Base-by-base conservation (phyloP, 2,888 invertebrate species). In the Ptychoptera contaminata region DNA sequence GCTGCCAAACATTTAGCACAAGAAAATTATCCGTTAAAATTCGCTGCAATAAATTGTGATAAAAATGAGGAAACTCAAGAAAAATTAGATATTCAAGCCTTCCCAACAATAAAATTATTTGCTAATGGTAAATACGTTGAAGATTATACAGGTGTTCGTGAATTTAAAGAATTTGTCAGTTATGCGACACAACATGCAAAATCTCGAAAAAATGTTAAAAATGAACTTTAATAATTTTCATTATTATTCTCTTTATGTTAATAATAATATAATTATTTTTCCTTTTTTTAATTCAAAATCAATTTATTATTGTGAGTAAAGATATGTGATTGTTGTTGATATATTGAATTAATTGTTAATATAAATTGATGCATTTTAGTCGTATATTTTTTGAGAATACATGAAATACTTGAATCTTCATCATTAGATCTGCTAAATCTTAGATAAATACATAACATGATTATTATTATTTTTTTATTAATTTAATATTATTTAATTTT, bases 21-120 rank as follows among this genome's bases (percentile, higher is more conserved):
- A 55, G 42, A 58, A 53, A 47, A 47, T 14, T 32, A 43, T 0
- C 52, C 56, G 0, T 59, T 68, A 1, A 61, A 62, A 37, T 57
- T 74, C 2, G 72, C 76, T 7, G 76, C 79, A 16, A 66, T 83
- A 0, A 83, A 85, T 58, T 80, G 79, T 32, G 73, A 78, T 0
- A 67, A 70, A 37, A 78, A 81, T 52, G 63, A 69, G 0, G 67
- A 69, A 45, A 63, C 76, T 1, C 72, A 76, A 0, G 71, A 74
- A 42, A 56, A 73, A 40, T 80, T 72, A 49, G 67, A 70, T 41
- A 72, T 85, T 37, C 62, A 71, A 41, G 76, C 76, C 2, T 73
- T 78, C 53, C 85, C 84, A 0, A 79, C 81, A 0, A 67, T 82
- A 56, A 77, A 78, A 63, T 65, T 74, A 43, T 80, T 73, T 57